Conservation (phyloP, 2,797 vertebrate genomes). For the Passerculus sandwichensis region DNA sequence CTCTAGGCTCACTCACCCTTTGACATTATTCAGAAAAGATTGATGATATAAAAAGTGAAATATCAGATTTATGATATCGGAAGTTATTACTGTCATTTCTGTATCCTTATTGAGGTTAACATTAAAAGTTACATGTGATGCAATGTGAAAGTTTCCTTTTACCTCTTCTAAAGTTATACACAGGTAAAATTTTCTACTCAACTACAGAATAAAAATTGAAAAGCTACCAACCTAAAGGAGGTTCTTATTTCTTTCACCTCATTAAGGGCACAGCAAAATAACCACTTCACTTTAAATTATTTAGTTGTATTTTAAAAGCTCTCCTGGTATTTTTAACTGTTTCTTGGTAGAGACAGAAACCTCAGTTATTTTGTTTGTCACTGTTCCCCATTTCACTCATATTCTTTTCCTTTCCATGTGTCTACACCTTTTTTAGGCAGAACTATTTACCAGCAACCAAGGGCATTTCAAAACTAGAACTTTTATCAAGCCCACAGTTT, state of each 20-base stretch:
- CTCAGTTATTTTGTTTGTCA: not conserved
- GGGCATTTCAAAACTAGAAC: not conserved
- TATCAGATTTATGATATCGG: not conserved
- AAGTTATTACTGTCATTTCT: not conserved
- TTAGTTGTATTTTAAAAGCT: not conserved
- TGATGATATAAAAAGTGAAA: not conserved
- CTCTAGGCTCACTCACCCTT: not conserved
- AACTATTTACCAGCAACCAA: not conserved
- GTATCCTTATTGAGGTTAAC: not conserved
- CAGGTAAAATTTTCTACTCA: not conserved
- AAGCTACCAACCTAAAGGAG: not conserved
- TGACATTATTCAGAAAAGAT: not conserved
- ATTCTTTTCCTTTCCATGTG: not conserved
- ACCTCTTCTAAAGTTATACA: not conserved
- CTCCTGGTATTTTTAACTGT: not conserved
- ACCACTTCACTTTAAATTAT: not conserved
- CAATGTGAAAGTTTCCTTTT: not conserved
- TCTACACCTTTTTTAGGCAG: not conserved
- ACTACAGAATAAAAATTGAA: not conserved
- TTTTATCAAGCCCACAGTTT: not conserved
- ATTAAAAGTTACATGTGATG: not conserved
- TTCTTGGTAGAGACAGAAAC: not conserved
- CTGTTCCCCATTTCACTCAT: not conserved
- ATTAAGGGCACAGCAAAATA: not conserved
- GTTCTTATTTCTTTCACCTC: not conserved